Evolutionary conservation across 2,797 vertebrate genomes (phyloP).

Genomic region (Phrynocephalus forsythii): DNA sequence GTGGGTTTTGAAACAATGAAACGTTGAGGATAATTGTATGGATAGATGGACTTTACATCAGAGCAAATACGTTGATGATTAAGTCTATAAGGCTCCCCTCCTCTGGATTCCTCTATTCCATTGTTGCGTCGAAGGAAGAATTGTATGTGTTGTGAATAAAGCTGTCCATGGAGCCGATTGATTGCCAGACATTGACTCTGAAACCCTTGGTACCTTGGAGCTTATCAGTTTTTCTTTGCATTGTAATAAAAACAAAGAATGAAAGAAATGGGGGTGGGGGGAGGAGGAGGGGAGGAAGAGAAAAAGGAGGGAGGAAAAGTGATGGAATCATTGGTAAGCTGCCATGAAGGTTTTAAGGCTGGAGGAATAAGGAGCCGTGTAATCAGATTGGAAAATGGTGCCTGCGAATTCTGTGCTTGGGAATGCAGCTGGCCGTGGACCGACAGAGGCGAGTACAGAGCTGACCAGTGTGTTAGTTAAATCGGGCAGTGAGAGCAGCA

Average conservation of each 20-base stretch:
- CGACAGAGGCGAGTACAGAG: constrained; percentile 79
- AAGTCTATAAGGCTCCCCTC: neutral
- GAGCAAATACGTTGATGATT: neutral
- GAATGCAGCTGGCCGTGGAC: constrained; percentile 79
- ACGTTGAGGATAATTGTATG: neutral
- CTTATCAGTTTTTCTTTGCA: constrained; percentile 86
- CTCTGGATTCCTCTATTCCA: constrained; percentile 73
- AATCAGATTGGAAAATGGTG: constrained; percentile 87
- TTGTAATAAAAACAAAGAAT: constrained; percentile 78
- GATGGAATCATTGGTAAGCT: constrained; percentile 86
- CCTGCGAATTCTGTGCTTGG: constrained; percentile 78
- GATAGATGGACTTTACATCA: neutral
- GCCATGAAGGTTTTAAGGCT: constrained; percentile 89
- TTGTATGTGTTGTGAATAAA: constrained; percentile 80
- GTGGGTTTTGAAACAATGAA: neutral
- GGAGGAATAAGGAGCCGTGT: constrained; percentile 85
- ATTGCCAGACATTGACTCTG: constrained; percentile 88
- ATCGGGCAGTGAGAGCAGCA: constrained; percentile 80
- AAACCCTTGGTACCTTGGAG: constrained; percentile 87
- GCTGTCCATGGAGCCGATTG: constrained; percentile 88
- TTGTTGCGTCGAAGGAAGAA: constrained; percentile 74
- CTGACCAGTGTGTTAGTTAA: constrained; percentile 85
- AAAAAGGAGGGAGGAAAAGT: constrained; percentile 65
- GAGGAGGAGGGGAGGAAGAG: too few species aligned
- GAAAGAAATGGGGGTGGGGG: constrained; percentile 60